Evolutionary conservation across 2,113 vertebrate species (phyloP).

Genomic region (Heptranchias perlo): DNA sequence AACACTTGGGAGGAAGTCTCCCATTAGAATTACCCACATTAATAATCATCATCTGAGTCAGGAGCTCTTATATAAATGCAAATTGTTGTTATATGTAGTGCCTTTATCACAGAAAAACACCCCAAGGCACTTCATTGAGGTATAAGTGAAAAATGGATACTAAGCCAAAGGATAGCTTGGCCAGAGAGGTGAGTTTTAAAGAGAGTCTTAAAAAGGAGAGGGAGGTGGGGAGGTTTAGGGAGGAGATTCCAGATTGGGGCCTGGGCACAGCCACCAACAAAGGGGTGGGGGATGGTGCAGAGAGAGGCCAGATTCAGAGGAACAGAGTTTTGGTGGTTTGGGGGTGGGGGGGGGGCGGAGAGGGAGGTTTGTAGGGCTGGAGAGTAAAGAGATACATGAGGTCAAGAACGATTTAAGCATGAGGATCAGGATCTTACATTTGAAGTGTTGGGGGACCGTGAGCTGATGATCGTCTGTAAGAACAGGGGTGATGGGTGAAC

Average conservation of each 20-base stretch:
- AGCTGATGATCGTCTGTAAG: neutral
- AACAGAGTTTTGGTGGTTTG: too few relatives aligned
- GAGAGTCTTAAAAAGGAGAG: neutral
- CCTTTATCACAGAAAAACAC: neutral
- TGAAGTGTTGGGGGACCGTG: neutral
- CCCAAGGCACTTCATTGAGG: neutral
- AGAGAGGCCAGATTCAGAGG: too few relatives aligned
- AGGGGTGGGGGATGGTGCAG: too few relatives aligned
- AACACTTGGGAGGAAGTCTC: neutral
- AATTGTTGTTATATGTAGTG: neutral
- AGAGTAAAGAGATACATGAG: neutral
- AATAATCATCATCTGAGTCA: neutral
- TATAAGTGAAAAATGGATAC: neutral
- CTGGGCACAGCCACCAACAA: too few relatives aligned
- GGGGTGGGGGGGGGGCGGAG: too few relatives aligned
- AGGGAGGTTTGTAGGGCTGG: too few relatives aligned
- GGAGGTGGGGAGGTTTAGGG: neutral
- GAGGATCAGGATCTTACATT: too few relatives aligned
- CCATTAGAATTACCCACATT: neutral
- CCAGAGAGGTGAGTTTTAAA: neutral
- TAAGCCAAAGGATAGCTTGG: neutral
- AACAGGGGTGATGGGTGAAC: too few relatives aligned
- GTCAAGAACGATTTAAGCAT: neutral
- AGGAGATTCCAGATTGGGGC: neutral
- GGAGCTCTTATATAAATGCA: neutral